phyloP scores from a whole-genome alignment of 2,797 vertebrate species.

The Gouania willdenowi region DNA sequence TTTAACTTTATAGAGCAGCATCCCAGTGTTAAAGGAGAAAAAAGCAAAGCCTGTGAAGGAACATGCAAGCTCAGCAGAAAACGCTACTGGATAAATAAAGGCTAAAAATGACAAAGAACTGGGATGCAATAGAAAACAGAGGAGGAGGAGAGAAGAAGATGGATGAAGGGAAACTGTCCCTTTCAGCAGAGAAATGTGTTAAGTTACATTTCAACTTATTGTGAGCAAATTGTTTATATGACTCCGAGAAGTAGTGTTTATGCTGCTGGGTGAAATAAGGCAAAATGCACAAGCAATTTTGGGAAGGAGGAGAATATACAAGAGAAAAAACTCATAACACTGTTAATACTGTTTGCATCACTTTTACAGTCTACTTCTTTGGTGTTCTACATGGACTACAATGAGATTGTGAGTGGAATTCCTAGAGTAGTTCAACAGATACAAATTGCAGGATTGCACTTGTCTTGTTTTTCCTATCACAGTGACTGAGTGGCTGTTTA shows the following conservation, averaged over 20 bases:
- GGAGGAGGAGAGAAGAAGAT: background rate
- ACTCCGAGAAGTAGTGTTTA: constrained; percentile 29
- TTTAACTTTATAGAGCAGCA: constrained; percentile 21
- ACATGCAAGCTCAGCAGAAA: constrained; percentile 49
- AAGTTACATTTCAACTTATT: constrained; percentile 8
- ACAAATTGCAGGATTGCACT: constrained; percentile 18
- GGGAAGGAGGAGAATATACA: constrained; percentile 5
- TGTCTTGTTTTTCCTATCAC: constrained; percentile 46
- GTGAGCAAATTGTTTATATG: constrained; percentile 45
- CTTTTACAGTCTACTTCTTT: background rate
- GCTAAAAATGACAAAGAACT: constrained; percentile 29
- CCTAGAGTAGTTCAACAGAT: constrained; percentile 1
- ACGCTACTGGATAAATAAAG: constrained; percentile 38
- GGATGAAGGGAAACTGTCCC: constrained; percentile 28
- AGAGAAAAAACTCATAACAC: no score
- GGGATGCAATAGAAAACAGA: constrained; percentile 9
- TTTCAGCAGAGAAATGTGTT: constrained; percentile 38
- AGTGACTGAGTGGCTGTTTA: constrained; percentile 44
- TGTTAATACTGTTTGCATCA: background rate
- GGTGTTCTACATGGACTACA: constrained; percentile 1
- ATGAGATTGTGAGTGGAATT: constrained; percentile 1
- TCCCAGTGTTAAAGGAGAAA: constrained; percentile 18
- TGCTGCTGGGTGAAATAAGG: constrained; percentile 35
- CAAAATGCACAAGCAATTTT: constrained; percentile 20
- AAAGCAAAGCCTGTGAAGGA: constrained; percentile 28